Percentiles rank a stretch among this genome's conserved stretches.
These are phyloP conservation scores for Synergus laeviventris DNA, from an alignment of 2,888 invertebrate genomes.

Conservation along the genomic window DNA sequence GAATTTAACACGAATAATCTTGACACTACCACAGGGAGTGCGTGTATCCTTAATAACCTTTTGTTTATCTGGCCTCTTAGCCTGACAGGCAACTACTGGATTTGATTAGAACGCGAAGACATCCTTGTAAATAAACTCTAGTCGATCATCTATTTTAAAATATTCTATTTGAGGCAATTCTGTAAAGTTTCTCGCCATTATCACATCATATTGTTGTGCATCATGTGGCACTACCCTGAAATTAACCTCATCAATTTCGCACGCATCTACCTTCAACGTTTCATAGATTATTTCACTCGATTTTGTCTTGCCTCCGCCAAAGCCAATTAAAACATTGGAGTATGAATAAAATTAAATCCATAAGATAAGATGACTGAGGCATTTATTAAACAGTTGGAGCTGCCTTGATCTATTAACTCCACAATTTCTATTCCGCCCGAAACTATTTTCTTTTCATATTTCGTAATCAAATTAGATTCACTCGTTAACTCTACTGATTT, in stretches of 20 bases:
- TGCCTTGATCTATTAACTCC: background rate
- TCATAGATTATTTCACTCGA: background rate
- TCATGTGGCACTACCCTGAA: background rate
- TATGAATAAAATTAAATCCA: background rate
- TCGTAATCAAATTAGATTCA: no score
- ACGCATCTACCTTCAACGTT: background rate
- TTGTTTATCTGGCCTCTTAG: no score
- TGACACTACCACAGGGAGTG: background rate
- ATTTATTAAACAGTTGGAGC: conserved; percentile 8
- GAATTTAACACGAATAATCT: background rate
- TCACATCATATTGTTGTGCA: background rate
- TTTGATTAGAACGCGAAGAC: no score
- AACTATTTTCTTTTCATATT: conserved; percentile 1
- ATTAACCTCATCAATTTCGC: background rate
- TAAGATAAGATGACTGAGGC: background rate
- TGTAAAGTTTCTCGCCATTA: background rate
- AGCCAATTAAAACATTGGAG: background rate
- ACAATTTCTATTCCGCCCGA: background rate
- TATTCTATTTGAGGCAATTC: background rate
- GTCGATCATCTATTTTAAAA: background rate
- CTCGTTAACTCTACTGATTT: no score
- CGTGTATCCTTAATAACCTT: background rate
- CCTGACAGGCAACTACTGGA: no score
- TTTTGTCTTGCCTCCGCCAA: background rate
- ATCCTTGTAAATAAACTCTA: background rate